Conservation (phyloP, 1,140 invertebrate genomes). For the Psilanteris sp. region DNA sequence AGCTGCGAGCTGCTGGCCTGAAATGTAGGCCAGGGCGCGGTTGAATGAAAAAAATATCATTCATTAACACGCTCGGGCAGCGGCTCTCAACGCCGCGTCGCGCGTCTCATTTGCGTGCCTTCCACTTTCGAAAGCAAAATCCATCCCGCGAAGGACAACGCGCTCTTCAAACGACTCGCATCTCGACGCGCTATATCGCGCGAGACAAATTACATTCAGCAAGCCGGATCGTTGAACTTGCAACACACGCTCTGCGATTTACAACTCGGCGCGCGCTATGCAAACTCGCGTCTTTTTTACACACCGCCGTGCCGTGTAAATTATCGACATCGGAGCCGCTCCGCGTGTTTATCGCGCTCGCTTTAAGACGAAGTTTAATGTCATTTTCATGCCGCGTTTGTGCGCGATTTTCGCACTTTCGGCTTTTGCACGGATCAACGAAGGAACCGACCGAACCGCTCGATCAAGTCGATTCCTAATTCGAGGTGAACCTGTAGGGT, state of each 20-base stretch:
- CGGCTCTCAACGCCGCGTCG: constrained; percentile 21
- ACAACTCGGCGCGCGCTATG: background rate
- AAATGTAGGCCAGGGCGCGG: constrained; percentile 78
- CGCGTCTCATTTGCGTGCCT: constrained; percentile 36
- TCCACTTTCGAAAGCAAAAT: constrained; percentile 29
- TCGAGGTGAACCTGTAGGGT: too few relatives aligned
- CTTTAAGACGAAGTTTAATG: too few relatives aligned
- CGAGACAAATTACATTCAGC: constrained; percentile 36
- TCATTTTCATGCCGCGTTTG: too few relatives aligned
- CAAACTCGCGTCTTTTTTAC: too few relatives aligned
- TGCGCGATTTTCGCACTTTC: too few relatives aligned
- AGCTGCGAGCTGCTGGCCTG: constrained; percentile 58
- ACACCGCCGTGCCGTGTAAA: too few relatives aligned
- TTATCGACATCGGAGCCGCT: too few relatives aligned
- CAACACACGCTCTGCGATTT: constrained; percentile 20
- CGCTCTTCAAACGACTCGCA: constrained; percentile 23
- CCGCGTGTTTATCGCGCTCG: too few relatives aligned
- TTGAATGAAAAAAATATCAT: constrained; percentile 79
- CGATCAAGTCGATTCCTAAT: too few relatives aligned
- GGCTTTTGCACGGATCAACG: too few relatives aligned
- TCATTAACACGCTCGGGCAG: constrained; percentile 74
- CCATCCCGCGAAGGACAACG: constrained; percentile 28
- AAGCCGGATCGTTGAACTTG: constrained; percentile 21
- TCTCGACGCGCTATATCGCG: constrained; percentile 25
- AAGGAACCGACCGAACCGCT: too few relatives aligned